Conservation (phyloP, 2,113 vertebrate species). For the Suricata suricatta region DNA sequence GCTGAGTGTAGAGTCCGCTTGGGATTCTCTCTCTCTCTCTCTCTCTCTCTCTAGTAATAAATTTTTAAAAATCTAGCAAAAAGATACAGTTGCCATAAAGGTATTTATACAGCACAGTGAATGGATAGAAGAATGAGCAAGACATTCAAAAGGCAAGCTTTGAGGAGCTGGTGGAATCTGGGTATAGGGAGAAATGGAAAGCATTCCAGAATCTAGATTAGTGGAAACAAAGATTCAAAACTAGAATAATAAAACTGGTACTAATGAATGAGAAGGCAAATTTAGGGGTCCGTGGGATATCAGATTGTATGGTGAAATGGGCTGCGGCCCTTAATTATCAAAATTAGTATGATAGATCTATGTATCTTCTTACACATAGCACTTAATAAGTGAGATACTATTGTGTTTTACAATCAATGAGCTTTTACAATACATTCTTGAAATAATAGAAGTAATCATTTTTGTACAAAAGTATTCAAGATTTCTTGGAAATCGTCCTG, state of each 20-base stretch:
- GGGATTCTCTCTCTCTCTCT: no score
- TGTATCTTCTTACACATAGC: not conserved
- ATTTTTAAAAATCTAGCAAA: not conserved
- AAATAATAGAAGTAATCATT: not conserved
- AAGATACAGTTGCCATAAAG: not conserved
- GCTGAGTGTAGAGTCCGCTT: no score
- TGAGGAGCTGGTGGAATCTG: not conserved
- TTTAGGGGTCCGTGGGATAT: not conserved
- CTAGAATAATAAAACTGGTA: not conserved
- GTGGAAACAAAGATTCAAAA: not conserved
- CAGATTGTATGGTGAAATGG: not conserved
- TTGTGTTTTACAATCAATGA: not conserved
- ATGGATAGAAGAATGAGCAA: not conserved
- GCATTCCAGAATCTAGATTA: not conserved
- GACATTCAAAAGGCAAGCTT: not conserved
- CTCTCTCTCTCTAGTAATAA: no score
- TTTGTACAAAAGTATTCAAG: not conserved
- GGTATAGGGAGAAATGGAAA: not conserved
- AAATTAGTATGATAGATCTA: not conserved
- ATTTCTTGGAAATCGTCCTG: conserved; percentile 1
- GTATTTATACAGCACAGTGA: not conserved
- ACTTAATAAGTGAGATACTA: not conserved
- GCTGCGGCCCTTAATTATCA: not conserved
- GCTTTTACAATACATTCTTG: not conserved
- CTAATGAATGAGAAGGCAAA: no score